Conservation (phyloP, 1,140 invertebrate genomes). For the Helicoverpa armigera region DNA sequence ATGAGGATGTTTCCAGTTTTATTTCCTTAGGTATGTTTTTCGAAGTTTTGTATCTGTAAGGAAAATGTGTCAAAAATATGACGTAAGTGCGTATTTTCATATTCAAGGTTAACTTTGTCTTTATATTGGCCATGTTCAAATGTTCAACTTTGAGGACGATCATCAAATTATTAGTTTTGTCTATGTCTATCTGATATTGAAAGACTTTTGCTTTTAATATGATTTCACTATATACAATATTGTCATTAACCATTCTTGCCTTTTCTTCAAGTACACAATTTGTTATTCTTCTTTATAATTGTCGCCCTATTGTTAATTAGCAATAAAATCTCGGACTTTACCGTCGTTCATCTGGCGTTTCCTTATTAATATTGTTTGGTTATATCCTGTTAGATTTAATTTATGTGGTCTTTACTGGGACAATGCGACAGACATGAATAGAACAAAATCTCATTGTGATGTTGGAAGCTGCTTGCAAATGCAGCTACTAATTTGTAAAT, state of each 20-base stretch:
- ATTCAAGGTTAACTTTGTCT: too few relatives aligned
- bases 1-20: slow-evolving; percentile 23
- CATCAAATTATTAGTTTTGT: too few relatives aligned
- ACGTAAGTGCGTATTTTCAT: too few relatives aligned
- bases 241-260: neutral
- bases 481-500: neutral
- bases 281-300: neutral
- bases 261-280: neutral
- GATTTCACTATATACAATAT: too few relatives aligned
- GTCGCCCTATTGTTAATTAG: neutral
- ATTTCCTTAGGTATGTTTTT: neutral
- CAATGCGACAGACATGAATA: neutral
- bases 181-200: too few relatives aligned
- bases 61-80: neutral
- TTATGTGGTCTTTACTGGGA: neutral
- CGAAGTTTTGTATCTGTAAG: neutral
- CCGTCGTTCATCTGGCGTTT: neutral
- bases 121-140: too few relatives aligned
- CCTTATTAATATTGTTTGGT: slow-evolving; percentile 7
- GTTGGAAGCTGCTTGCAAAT: neutral
- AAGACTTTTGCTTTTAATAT: too few relatives aligned
- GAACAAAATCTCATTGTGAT: neutral
- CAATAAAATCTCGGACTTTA: neutral
- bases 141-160: too few relatives aligned
- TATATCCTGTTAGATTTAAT: neutral